Conservation (phyloP, 2,797 vertebrate species). For the Spondyliosoma cantharus region DNA sequence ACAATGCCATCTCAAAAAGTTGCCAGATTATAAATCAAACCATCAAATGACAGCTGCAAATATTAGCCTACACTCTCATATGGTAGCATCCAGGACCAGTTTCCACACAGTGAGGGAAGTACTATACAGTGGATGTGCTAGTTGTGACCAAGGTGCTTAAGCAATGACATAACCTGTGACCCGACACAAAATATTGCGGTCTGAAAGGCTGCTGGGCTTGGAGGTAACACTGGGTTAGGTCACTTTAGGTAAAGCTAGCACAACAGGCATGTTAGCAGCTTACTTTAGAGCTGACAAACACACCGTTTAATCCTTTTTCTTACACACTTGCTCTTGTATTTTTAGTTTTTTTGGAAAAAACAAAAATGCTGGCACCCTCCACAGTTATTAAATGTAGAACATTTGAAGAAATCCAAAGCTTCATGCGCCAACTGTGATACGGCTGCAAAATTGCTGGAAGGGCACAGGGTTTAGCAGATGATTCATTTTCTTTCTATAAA, state of each 20-base stretch:
- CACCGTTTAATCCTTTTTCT: slow-evolving; percentile 10
- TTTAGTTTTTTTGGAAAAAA: not conserved
- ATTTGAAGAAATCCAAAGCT: not conserved
- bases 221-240: not conserved
- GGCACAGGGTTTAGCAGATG: not conserved
- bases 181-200: not conserved
- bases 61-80: not conserved
- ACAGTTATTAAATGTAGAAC: not conserved
- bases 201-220: not conserved
- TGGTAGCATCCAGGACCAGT: not conserved
- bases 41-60: not conserved
- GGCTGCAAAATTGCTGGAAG: not conserved
- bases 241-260: not conserved
- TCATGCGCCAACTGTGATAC: not conserved
- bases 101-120: not conserved
- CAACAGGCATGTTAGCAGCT: not conserved
- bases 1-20: not conserved
- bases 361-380: not conserved
- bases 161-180: not conserved
- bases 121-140: not conserved
- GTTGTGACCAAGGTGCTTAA: not conserved
- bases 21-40: slow-evolving; percentile 6
- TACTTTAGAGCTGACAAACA: not conserved
- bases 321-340: not conserved
- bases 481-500: not conserved